These are phyloP conservation scores for Sebastes fasciatus DNA, from an alignment of 2,113 vertebrate genomes.

Conservation along the genomic window DNA sequence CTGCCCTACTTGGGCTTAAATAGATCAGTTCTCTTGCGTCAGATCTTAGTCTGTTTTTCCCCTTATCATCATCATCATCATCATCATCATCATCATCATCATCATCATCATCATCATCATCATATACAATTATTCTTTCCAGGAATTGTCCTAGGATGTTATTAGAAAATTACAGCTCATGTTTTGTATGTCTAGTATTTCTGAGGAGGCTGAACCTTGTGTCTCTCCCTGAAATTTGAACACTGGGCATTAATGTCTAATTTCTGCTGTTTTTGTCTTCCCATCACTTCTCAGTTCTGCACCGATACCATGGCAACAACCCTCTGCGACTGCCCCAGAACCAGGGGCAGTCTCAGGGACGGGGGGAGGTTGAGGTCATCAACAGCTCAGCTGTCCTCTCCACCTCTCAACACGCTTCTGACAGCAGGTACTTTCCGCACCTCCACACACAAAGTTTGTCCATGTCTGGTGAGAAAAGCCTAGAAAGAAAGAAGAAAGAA, in stretches of 20 bases:
- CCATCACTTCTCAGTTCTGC: constrained; percentile 67
- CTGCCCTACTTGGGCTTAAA: background rate
- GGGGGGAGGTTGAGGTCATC: constrained; percentile 85
- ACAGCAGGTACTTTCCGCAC: constrained; percentile 73
- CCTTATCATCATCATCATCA: background rate
- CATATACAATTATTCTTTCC: background rate
- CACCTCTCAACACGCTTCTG: constrained; percentile 65
- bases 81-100: too few relatives aligned
- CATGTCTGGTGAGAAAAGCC: background rate
- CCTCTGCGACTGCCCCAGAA: constrained; percentile 80
- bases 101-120: too few relatives aligned
- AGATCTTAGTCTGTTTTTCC: background rate
- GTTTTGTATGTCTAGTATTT: background rate
- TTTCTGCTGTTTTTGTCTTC: background rate
- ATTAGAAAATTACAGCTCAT: background rate
- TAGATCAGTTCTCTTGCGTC: background rate
- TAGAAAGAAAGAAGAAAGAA: constrained; percentile 6
- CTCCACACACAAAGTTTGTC: background rate
- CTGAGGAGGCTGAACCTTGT: background rate
- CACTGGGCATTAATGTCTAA: background rate
- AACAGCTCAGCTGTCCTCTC: constrained; percentile 78
- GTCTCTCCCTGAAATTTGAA: background rate
- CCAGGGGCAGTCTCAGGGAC: constrained; percentile 56
- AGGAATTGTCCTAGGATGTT: background rate
- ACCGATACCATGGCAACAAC: constrained; percentile 76